Percentiles rank a stretch among this genome's conserved stretches.
phyloP scores from a whole-genome alignment of 2,888 invertebrate genomes.

The Hirtodrosophila histrioides region DNA sequence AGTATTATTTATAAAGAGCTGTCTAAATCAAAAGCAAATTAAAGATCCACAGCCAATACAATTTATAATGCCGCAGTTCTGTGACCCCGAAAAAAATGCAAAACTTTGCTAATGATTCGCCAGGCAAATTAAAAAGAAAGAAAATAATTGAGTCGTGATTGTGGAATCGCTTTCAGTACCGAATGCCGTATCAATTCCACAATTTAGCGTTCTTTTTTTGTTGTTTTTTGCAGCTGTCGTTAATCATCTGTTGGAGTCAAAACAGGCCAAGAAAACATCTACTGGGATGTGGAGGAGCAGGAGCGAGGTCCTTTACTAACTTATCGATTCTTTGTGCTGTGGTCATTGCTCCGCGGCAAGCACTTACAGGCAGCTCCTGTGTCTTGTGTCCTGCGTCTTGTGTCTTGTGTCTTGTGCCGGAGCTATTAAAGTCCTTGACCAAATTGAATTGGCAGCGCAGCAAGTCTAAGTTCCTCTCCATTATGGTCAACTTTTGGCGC shows the following conservation, averaged over 20 bases:
- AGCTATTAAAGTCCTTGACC: constrained; percentile 19
- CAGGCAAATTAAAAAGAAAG: no score
- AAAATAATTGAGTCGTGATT: no score
- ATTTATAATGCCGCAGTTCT: no score
- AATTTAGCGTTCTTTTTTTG: background rate
- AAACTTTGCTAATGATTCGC: no score
- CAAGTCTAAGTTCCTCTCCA: constrained; percentile 14
- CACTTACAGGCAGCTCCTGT: constrained; percentile 31
- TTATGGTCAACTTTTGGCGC: constrained; percentile 30
- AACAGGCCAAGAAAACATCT: constrained; percentile 6
- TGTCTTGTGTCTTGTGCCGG: background rate
- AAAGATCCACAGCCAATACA: no score
- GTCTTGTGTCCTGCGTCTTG: constrained; percentile 2
- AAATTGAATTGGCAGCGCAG: constrained; percentile 44
- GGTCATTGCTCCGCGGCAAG: constrained; percentile 36
- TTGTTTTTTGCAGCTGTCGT: constrained; percentile 13
- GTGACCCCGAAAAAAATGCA: no score
- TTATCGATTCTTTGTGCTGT: constrained; percentile 41
- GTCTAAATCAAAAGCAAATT: no score
- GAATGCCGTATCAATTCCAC: background rate
- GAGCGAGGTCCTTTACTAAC: background rate
- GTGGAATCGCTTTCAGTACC: background rate
- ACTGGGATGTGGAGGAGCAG: background rate
- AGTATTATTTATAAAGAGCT: no score
- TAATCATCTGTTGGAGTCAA: constrained; percentile 33